Conservation (phyloP, 2,113 vertebrate genomes). For the Egretta garzetta region DNA sequence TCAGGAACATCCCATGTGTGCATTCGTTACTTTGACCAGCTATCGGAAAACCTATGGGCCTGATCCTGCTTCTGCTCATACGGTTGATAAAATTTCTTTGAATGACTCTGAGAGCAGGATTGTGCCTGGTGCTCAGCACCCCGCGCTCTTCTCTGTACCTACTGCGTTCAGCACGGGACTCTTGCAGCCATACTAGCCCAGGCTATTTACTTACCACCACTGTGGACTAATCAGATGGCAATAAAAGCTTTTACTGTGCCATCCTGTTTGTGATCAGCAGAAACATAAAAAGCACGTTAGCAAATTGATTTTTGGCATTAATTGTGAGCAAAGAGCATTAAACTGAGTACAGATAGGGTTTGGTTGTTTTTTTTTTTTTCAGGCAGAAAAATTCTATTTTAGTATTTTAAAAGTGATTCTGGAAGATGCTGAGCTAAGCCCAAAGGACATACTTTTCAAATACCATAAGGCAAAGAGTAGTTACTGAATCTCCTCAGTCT, state of each 20-base stretch:
- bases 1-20: fast-evolving
- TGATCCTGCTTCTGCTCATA: neutral
- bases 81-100: neutral
- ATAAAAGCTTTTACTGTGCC: slow-evolving; percentile 55
- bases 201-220: neutral
- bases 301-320: slow-evolving; percentile 51
- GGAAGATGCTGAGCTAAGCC: slow-evolving; percentile 43
- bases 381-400: slow-evolving; percentile 34
- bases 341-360: neutral
- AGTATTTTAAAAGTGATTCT: slow-evolving; percentile 26
- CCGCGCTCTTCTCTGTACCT: neutral
- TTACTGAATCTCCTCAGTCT: slow-evolving; percentile 71
- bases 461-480: slow-evolving; percentile 45
- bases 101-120: neutral
- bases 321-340: slow-evolving; percentile 20
- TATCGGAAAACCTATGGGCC: neutral
- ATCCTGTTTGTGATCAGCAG: slow-evolving; percentile 56
- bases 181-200: neutral
- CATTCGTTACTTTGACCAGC: neutral
- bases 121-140: neutral
- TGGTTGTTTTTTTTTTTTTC: neutral
- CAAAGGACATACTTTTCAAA: slow-evolving; percentile 36
- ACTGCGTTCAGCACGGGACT: neutral
- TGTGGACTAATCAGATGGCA: neutral
- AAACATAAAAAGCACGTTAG: slow-evolving; percentile 64